Evolutionary conservation across 2,113 vertebrate genomes (phyloP).

Genomic region (Gnathonemus longibarbis): DNA sequence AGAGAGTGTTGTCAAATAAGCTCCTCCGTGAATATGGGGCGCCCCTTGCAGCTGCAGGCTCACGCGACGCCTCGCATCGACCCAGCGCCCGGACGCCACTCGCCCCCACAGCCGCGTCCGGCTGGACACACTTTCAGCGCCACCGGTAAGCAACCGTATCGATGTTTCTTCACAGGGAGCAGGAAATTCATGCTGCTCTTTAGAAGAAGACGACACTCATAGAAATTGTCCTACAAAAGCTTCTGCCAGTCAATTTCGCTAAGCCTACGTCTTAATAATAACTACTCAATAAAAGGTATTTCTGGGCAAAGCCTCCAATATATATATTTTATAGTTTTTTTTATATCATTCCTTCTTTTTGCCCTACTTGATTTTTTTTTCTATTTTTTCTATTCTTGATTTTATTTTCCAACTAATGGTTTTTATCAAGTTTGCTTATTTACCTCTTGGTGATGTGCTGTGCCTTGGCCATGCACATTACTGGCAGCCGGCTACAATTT

Average conservation of each 20-base stretch:
- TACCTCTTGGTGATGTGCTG: neutral
- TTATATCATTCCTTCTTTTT: neutral
- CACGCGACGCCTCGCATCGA: neutral
- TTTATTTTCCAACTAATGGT: neutral
- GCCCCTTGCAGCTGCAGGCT: neutral
- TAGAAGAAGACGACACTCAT: neutral
- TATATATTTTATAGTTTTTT: neutral
- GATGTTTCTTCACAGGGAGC: neutral
- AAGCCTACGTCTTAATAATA: conserved; percentile 1
- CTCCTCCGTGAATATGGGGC: neutral
- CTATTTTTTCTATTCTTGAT: neutral
- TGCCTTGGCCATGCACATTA: neutral
- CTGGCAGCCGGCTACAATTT: neutral
- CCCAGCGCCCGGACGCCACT: neutral
- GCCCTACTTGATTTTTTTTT: neutral
- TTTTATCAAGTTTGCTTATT: neutral
- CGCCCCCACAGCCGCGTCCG: neutral
- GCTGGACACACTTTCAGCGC: neutral
- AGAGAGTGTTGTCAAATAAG: neutral
- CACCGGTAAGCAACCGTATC: neutral
- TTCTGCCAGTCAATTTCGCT: neutral
- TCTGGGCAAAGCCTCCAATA: neutral
- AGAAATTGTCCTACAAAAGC: neutral
- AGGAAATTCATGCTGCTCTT: conserved; percentile 9
- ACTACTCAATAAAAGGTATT: neutral